Evolutionary conservation across 2,113 vertebrate species (phyloP).

Genomic region (Leiothrix lutea): DNA sequence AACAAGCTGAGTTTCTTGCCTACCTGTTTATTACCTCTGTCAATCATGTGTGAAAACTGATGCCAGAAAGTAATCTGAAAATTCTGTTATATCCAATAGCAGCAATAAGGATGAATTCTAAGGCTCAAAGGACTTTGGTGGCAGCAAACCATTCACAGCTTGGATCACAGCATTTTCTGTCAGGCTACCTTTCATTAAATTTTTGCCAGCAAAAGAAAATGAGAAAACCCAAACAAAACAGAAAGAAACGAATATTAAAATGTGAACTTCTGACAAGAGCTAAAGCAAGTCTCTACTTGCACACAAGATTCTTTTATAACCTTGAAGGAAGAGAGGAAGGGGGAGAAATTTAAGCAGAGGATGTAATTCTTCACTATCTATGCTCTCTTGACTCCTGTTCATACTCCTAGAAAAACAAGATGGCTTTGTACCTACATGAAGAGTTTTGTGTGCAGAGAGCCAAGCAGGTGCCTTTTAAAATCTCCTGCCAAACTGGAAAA

Average conservation of each 20-base stretch:
- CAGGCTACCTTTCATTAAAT: not conserved
- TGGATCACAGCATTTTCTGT: not conserved
- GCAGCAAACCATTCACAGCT: not conserved
- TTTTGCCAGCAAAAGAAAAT: not conserved
- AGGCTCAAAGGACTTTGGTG: not conserved
- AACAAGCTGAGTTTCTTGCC: not conserved
- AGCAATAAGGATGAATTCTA: not conserved
- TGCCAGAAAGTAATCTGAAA: not conserved
- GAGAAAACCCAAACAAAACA: not conserved
- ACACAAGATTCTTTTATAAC: not conserved
- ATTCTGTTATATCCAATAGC: not conserved
- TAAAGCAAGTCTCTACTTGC: not conserved
- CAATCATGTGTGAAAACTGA: slow-evolving; percentile 13
- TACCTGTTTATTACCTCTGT: slow-evolving; percentile 43
- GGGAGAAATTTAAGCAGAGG: not conserved
- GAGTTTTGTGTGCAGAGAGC: not conserved
- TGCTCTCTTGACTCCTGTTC: not conserved
- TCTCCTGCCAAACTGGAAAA: not conserved
- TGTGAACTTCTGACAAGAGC: not conserved
- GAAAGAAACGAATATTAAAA: not conserved
- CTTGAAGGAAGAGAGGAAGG: not conserved
- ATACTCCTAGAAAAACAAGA: not conserved
- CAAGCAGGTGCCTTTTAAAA: not conserved
- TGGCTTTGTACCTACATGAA: not conserved
- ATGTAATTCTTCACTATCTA: not conserved